Evolutionary conservation across 2,797 vertebrate genomes (phyloP).

Genomic region (Tokudaia muenninki): DNA sequence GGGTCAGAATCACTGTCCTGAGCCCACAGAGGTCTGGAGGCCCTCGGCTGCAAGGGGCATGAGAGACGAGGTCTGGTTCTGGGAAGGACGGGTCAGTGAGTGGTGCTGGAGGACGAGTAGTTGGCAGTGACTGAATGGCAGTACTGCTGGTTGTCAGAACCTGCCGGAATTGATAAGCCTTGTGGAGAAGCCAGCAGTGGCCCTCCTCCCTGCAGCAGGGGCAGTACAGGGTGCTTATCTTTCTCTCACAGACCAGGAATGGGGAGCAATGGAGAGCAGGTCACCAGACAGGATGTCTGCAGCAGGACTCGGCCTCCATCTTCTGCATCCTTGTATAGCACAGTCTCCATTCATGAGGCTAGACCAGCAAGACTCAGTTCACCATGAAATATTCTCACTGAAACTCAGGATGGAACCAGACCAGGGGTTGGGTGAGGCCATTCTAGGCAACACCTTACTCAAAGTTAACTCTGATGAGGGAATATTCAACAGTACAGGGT

Average conservation of each 20-base stretch:
- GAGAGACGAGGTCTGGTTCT: neutral
- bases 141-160: neutral
- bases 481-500: rapidly evolving
- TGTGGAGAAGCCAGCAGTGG: rapidly evolving
- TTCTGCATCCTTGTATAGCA: neutral
- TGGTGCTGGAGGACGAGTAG: rapidly evolving
- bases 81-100: rapidly evolving
- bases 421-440: rapidly evolving
- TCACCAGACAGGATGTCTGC: neutral
- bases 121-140: rapidly evolving
- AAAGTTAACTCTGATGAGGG: neutral
- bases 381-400: neutral
- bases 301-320: rapidly evolving
- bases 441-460: rapidly evolving
- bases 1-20: rapidly evolving
- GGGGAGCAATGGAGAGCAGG: neutral
- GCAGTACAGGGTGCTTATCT: neutral
- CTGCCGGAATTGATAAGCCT: neutral
- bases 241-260: neutral
- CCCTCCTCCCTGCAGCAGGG: neutral
- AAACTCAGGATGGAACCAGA: neutral
- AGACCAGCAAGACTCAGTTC: neutral
- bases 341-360: neutral
- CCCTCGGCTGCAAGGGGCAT: neutral
- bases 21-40: rapidly evolving